Evolutionary conservation across 2,797 vertebrate genomes (phyloP).

Genomic region (Pangasius djambal): DNA sequence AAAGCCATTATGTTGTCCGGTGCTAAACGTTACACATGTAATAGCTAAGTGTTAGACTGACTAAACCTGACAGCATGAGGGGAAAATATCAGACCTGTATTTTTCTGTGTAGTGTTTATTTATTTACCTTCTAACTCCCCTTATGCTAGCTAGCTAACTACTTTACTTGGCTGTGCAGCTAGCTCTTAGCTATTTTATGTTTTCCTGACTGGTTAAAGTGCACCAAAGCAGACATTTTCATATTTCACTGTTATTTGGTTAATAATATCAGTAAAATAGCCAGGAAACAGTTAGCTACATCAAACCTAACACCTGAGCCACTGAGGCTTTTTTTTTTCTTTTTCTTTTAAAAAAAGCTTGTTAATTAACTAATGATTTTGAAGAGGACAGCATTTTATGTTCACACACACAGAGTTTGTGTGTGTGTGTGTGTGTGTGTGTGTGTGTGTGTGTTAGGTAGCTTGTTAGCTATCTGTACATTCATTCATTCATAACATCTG

Average conservation of each 20-base stretch:
- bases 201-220: background rate
- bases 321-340: background rate
- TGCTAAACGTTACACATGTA: background rate
- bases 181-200: background rate
- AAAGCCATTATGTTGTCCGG: background rate
- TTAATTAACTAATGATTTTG: background rate
- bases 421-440: background rate
- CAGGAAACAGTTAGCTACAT: no score
- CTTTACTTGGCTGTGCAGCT: background rate
- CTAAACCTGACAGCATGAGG: background rate
- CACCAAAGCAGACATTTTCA: background rate
- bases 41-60: background rate
- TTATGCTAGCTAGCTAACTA: background rate
- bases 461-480: background rate
- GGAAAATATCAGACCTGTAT: background rate
- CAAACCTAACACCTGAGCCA: background rate
- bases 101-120: background rate
- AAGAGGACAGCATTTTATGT: background rate
- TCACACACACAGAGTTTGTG: no score
- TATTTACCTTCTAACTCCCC: background rate
- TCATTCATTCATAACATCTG: background rate
- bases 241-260: background rate
- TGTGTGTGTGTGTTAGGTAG: background rate
- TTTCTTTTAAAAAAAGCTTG: no score
- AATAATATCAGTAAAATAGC: background rate